Conservation (phyloP, 1,140 invertebrate species). For the Dolichoris vasculosae region DNA sequence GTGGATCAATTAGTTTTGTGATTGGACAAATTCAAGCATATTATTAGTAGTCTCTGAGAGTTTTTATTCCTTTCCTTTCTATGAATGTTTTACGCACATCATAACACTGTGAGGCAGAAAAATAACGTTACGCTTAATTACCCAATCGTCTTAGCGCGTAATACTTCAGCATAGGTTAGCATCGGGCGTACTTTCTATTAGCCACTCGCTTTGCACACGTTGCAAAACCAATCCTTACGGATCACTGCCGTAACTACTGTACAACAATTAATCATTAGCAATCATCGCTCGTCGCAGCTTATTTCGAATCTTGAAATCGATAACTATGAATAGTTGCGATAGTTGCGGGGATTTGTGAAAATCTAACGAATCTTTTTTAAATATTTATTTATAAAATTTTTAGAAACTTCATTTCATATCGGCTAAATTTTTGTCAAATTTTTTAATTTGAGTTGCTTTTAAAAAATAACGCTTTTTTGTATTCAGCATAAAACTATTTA, state of each 20-base stretch:
- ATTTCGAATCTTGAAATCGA: neutral
- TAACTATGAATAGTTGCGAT: neutral
- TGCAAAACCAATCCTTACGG: slow-evolving; percentile 26
- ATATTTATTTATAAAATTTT: neutral
- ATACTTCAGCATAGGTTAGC: neutral
- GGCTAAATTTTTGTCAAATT: neutral
- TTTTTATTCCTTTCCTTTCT: neutral
- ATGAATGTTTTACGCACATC: neutral
- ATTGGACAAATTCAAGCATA: neutral
- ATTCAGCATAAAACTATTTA: too few relatives aligned
- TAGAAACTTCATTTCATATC: neutral
- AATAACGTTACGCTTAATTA: slow-evolving; percentile 29
- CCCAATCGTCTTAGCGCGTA: slow-evolving; percentile 35
- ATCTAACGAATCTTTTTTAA: neutral
- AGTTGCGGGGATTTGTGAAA: neutral
- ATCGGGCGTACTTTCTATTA: slow-evolving; percentile 32
- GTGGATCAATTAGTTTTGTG: neutral
- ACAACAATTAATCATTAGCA: slow-evolving; percentile 38
- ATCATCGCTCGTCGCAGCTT: neutral
- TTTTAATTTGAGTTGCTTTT: too few relatives aligned
- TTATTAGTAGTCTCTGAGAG: too few relatives aligned
- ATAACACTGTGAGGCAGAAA: neutral
- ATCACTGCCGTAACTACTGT: neutral
- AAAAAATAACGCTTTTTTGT: too few relatives aligned
- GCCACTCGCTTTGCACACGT: slow-evolving; percentile 12